Conservation (phyloP, 2,888 invertebrate species). For the Ectemnius cavifrons region DNA sequence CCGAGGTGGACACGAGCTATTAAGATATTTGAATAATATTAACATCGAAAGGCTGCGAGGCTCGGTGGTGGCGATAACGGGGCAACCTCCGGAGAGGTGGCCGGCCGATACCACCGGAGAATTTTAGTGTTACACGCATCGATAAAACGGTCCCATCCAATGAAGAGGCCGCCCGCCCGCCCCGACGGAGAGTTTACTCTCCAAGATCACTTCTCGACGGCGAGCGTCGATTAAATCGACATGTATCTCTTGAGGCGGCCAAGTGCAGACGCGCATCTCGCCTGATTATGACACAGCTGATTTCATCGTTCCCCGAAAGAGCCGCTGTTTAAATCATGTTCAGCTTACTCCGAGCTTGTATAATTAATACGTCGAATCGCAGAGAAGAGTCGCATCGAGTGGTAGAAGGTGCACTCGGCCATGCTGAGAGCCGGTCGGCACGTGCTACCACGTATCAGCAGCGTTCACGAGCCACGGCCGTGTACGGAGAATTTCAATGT, state of each 20-base stretch:
- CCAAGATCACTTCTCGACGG: constrained; percentile 19
- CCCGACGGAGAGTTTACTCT: constrained; percentile 16
- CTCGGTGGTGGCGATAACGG: constrained; percentile 53
- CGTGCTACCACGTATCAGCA: constrained; percentile 48
- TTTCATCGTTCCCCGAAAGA: constrained; percentile 44
- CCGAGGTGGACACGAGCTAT: constrained; percentile 55
- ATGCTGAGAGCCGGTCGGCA: constrained; percentile 20
- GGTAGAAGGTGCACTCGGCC: constrained; percentile 14
- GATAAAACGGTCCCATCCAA: constrained; percentile 49
- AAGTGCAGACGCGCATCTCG: constrained; percentile 36
- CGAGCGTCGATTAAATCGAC: no score
- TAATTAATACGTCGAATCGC: constrained; percentile 35
- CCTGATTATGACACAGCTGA: constrained; percentile 43
- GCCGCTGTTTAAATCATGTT: constrained; percentile 15
- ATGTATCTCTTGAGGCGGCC: constrained; percentile 1
- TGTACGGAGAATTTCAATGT: constrained; percentile 52
- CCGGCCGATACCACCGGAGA: constrained; percentile 44
- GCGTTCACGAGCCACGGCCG: constrained; percentile 19
- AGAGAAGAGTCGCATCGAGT: constrained; percentile 12
- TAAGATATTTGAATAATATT: constrained; percentile 69
- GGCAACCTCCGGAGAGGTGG: constrained; percentile 26
- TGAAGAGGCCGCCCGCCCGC: constrained; percentile 27
- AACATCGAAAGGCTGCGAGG: constrained; percentile 42
- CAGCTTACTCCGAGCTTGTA: constrained; percentile 32
- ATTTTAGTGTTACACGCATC: constrained; percentile 53